A percentile compares a stretch with the other conserved stretches of the same genome.
Conservation (phyloP, 1,140 invertebrate genomes). For the Drosophila sechellia region DNA sequence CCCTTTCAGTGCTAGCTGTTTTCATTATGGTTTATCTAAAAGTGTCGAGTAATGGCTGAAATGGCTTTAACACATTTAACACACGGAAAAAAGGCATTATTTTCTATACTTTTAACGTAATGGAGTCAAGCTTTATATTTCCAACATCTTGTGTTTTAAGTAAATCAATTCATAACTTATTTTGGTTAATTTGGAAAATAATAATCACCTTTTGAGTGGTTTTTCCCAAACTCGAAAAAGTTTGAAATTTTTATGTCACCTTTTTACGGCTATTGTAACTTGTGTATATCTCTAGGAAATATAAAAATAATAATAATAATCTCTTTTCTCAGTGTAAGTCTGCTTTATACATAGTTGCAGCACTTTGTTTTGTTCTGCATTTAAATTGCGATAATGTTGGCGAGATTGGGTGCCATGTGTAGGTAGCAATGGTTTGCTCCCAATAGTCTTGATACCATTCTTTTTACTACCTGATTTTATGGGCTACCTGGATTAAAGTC, state of each 20-base stretch:
- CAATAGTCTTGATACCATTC: conserved; percentile 36
- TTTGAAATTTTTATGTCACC: too few relatives aligned
- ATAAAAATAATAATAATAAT: too few relatives aligned
- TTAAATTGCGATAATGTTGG: conserved; percentile 24
- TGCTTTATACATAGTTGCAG: conserved; percentile 18
- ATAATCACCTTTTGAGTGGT: too few relatives aligned
- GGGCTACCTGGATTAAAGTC: conserved; percentile 34
- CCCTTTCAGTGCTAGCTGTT: neutral
- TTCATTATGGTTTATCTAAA: conserved; percentile 31
- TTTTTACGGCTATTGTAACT: too few relatives aligned
- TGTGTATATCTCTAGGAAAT: too few relatives aligned
- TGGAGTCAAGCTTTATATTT: too few relatives aligned
- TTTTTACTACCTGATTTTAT: conserved; percentile 43
- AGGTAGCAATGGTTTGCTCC: conserved; percentile 27
- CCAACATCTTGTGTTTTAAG: too few relatives aligned
- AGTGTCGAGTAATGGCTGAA: conserved; percentile 8
- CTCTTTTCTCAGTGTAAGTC: conserved; percentile 14
- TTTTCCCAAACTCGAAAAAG: too few relatives aligned
- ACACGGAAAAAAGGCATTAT: neutral
- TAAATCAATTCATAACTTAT: too few relatives aligned
- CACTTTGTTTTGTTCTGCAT: conserved; percentile 38
- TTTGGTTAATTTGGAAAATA: too few relatives aligned
- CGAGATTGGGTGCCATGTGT: conserved; percentile 30
- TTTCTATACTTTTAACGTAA: neutral
- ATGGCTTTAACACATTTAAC: conserved; percentile 14